A percentile compares a stretch with the other conserved stretches of the same genome.
phyloP scores from a whole-genome alignment of 2,797 vertebrate species.

The Manis javanica region DNA sequence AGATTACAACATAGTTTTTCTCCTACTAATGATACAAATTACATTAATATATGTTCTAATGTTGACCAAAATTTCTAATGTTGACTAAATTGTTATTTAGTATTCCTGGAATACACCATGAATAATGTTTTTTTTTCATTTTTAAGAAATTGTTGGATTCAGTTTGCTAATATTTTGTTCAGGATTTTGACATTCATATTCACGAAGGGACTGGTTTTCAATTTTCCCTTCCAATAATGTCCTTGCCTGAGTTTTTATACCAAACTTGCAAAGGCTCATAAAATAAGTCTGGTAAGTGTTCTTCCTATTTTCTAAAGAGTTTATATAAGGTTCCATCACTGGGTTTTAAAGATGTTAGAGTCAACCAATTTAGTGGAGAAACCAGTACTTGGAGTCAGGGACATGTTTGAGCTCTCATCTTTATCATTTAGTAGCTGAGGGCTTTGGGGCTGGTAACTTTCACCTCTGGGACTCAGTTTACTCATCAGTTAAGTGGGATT shows the following conservation, averaged over 20 bases:
- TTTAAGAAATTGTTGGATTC: not conserved
- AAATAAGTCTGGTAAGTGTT: not conserved
- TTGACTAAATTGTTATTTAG: not conserved
- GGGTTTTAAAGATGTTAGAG: not conserved
- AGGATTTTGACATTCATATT: not conserved
- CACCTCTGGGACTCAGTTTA: not conserved
- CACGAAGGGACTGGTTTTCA: not conserved
- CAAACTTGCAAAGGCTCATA: not conserved
- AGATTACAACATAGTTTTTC: not conserved
- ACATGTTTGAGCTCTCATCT: not conserved
- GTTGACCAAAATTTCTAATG: not conserved
- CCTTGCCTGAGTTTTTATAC: not conserved
- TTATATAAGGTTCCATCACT: not conserved
- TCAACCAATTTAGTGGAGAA: not conserved
- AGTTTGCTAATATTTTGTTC: slow-evolving; percentile 49
- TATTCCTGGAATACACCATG: slow-evolving; percentile 24
- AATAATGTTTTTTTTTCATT: not conserved
- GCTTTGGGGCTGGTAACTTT: not conserved
- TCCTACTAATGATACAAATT: not conserved
- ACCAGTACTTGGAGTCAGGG: not conserved
- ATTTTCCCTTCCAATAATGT: not conserved
- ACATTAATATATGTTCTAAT: not conserved
- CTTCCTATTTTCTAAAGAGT: not conserved
- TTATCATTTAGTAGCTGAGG: not conserved
- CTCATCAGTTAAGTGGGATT: not conserved